phyloP scores from a whole-genome alignment of 2,888 invertebrate species.

The Agrilus mali region DNA sequence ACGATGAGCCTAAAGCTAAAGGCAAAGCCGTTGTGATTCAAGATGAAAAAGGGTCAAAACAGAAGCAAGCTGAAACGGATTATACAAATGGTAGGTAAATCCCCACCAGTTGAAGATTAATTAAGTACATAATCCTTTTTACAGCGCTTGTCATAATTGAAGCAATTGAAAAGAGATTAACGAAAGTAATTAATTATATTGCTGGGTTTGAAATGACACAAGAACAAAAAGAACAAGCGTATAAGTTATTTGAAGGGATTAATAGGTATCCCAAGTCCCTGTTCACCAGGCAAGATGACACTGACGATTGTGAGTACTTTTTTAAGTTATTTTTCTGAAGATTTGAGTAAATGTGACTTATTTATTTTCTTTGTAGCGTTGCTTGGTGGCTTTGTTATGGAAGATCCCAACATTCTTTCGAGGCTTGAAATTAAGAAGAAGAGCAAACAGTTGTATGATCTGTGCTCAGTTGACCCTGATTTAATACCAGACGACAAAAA shows the following conservation, averaged over 20 bases:
- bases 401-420: constrained; percentile 8
- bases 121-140: no score
- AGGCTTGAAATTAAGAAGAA: constrained; percentile 8
- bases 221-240: constrained; percentile 4
- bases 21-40: background rate
- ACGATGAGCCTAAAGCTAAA: background rate
- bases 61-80: no score
- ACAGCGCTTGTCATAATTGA: no score
- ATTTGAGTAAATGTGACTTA: no score
- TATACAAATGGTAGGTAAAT: no score
- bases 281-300: constrained; percentile 2
- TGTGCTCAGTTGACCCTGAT: constrained; percentile 6
- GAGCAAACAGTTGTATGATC: constrained; percentile 7
- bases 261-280: constrained; percentile 3
- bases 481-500: background rate
- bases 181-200: no score
- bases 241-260: constrained; percentile 8
- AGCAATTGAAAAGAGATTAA: no score
- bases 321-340: background rate
- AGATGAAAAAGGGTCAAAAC: background rate
- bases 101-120: no score
- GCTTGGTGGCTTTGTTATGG: constrained; percentile 5
- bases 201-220: background rate
- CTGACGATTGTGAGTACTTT: constrained; percentile 7
- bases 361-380: constrained; percentile 3